phyloP scores from a whole-genome alignment of 2,888 invertebrate genomes.

The Thyatira batis region DNA sequence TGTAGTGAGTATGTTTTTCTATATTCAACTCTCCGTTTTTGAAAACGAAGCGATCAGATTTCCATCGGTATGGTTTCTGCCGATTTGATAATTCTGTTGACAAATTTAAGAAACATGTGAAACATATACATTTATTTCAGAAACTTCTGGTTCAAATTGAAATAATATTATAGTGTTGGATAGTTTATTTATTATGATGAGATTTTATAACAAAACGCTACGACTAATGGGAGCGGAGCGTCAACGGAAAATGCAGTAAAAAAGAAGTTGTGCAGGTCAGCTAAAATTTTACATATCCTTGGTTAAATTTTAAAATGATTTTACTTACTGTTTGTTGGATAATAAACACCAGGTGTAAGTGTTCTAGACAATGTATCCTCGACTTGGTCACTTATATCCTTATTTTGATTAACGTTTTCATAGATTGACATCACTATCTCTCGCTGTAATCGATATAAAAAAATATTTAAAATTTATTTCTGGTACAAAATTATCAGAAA shows the following conservation, averaged over 20 bases:
- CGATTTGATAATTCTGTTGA: conserved; percentile 29
- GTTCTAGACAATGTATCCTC: conserved; percentile 2
- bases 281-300: background rate
- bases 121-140: too few relatives aligned
- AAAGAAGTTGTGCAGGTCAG: too few relatives aligned
- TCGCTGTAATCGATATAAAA: background rate
- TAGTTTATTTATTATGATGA: too few relatives aligned
- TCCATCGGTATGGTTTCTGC: conserved; percentile 25
- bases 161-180: too few relatives aligned
- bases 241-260: too few relatives aligned
- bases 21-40: conserved; percentile 96
- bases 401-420: background rate
- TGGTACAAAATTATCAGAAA: too few relatives aligned
- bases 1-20: conserved; percentile 84
- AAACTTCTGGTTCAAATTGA: too few relatives aligned
- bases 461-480: too few relatives aligned
- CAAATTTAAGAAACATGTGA: too few relatives aligned
- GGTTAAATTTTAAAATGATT: background rate
- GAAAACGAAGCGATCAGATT: conserved; percentile 84
- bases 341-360: conserved; percentile 60
- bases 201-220: too few relatives aligned
- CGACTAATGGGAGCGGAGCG: too few relatives aligned
- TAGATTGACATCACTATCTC: background rate
- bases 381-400: background rate
- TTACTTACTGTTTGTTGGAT: conserved; percentile 55